Conservation (phyloP, 1,140 invertebrate species). For the Pogonomyrmex californicus region DNA sequence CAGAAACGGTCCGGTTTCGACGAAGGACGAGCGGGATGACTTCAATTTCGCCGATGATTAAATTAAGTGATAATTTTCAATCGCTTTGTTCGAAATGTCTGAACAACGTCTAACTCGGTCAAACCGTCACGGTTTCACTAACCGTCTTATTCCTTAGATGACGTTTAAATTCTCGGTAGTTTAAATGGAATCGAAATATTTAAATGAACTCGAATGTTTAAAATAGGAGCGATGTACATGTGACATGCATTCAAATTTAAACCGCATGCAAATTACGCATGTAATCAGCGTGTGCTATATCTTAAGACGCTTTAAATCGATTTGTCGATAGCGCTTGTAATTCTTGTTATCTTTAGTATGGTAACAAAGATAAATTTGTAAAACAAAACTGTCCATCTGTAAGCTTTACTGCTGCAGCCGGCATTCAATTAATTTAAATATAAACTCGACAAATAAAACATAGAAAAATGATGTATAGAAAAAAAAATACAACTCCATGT, state of each 20-base stretch:
- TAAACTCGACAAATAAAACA: not conserved
- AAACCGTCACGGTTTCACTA: not conserved
- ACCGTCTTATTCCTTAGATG: not conserved
- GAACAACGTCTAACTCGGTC: not conserved
- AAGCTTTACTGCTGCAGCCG: not conserved
- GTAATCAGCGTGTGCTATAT: not conserved
- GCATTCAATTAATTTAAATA: not conserved
- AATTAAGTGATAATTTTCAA: slow-evolving; percentile 14
- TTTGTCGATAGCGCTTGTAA: not conserved
- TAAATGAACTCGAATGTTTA: not conserved
- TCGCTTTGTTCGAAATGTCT: not conserved
- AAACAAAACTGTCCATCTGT: not conserved
- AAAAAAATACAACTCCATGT: not conserved
- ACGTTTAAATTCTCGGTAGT: not conserved
- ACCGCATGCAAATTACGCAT: not conserved
- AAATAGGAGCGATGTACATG: not conserved
- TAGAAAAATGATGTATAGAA: no score
- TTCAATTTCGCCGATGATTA: slow-evolving; percentile 1
- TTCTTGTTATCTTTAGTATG: not conserved
- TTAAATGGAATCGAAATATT: not conserved
- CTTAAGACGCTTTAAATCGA: not conserved
- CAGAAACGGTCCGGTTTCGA: not conserved
- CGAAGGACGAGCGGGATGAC: not conserved
- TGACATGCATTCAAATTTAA: slow-evolving; percentile 17
- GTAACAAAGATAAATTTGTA: not conserved